Evolutionary conservation across 2,888 invertebrate species (phyloP).

Genomic region (Melinaea menophilus): DNA sequence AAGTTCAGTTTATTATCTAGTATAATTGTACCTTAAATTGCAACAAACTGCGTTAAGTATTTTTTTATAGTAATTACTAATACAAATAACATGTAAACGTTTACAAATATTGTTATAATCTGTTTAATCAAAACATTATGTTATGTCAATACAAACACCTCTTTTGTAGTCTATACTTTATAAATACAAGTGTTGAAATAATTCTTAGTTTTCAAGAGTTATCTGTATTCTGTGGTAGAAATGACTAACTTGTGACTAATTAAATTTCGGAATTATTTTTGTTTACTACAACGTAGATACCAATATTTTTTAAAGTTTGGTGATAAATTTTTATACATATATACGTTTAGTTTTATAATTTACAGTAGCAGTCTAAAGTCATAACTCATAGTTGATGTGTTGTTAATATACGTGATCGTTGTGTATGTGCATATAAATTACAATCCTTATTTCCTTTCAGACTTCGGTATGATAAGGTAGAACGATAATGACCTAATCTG

Average conservation of each 20-base stretch:
- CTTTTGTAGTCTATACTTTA: conserved; percentile 3
- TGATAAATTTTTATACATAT: conserved; percentile 20
- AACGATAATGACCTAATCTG: conserved; percentile 66
- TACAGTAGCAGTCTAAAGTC: neutral
- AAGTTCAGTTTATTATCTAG: no score
- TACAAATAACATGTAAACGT: no score
- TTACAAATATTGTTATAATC: neutral
- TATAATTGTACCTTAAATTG: no score
- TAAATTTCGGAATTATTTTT: conserved; percentile 38
- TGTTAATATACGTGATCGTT: conserved; percentile 7
- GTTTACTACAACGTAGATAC: conserved; percentile 36
- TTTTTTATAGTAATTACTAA: no score
- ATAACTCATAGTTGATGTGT: conserved; percentile 16
- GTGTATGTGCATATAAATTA: conserved; percentile 14
- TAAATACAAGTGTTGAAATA: neutral
- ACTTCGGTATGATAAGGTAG: conserved; percentile 57
- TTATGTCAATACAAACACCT: conserved; percentile 1
- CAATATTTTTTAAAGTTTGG: conserved; percentile 27
- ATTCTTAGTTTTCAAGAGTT: conserved; percentile 15
- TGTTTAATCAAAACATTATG: neutral
- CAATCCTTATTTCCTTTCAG: conserved; percentile 53
- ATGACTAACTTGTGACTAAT: conserved; percentile 38
- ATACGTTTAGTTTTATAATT: neutral
- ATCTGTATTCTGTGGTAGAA: conserved; percentile 37
- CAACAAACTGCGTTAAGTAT: no score